phyloP scores from a whole-genome alignment of 2,797 vertebrate species.

The Acipenser ruthenus region DNA sequence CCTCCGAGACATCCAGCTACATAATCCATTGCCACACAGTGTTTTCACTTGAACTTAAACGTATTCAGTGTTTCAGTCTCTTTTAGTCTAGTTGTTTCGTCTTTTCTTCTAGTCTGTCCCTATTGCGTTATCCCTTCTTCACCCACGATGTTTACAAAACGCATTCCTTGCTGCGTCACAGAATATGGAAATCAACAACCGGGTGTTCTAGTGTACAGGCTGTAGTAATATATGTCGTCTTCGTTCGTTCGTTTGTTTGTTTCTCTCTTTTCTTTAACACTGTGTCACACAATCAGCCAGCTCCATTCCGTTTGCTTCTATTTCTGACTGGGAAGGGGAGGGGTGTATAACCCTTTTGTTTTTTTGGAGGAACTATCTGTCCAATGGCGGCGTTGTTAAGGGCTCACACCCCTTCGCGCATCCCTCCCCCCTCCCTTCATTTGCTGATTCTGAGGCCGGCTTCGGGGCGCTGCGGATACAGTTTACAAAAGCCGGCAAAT shows the following conservation, averaged over 20 bases:
- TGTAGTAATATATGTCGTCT: not conserved
- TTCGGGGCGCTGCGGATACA: too few relatives aligned
- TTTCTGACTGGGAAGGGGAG: slow-evolving; percentile 38
- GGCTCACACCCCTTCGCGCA: slow-evolving; percentile 52
- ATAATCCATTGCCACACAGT: slow-evolving; percentile 79
- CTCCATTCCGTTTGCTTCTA: slow-evolving; percentile 37
- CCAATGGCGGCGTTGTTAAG: slow-evolving; percentile 45
- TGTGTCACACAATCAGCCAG: not conserved
- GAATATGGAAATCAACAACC: not conserved
- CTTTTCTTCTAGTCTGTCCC: not conserved
- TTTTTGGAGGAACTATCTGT: slow-evolving; percentile 35
- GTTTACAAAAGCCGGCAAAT: too few relatives aligned
- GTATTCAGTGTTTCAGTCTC: not conserved
- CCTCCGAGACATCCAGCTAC: slow-evolving; percentile 86
- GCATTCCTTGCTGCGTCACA: slow-evolving; percentile 1
- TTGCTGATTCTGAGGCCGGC: slow-evolving; percentile 15
- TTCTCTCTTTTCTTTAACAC: too few relatives aligned
- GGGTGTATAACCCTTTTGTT: slow-evolving; percentile 31
- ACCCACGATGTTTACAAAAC: not conserved
- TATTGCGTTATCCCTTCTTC: not conserved
- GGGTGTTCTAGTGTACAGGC: not conserved
- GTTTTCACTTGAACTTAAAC: slow-evolving; percentile 36
- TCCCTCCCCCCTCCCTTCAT: slow-evolving; percentile 41
- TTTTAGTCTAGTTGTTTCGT: not conserved
- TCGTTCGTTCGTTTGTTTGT: not conserved